These are phyloP conservation scores for Chiloscyllium punctatum DNA, from an alignment of 2,797 vertebrate species.

Conservation along the genomic window DNA sequence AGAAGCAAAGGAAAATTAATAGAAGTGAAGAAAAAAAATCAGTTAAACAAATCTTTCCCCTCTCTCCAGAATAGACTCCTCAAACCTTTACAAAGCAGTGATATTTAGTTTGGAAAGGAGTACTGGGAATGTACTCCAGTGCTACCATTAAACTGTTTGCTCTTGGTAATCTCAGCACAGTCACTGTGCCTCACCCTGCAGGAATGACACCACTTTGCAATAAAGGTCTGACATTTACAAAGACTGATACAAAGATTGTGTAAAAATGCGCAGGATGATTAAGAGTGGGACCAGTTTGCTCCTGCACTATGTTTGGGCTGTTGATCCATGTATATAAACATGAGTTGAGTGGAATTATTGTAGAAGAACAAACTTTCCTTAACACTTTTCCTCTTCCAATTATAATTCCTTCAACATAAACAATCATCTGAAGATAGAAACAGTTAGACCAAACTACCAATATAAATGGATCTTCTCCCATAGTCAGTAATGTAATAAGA, in stretches of 20 bases:
- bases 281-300: not conserved
- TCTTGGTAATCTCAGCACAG: not conserved
- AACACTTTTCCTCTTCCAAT: slow-evolving; percentile 40
- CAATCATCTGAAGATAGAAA: slow-evolving; percentile 57
- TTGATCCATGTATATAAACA: slow-evolving; percentile 39
- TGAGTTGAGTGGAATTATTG: slow-evolving; percentile 48
- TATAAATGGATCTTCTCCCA: slow-evolving; percentile 48
- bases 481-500: slow-evolving; percentile 58
- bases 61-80: not conserved
- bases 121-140: slow-evolving; percentile 3
- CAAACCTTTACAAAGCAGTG: slow-evolving; percentile 9
- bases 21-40: not conserved
- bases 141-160: not conserved
- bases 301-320: not conserved
- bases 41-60: not conserved
- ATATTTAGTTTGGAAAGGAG: slow-evolving; percentile 15
- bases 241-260: slow-evolving; percentile 9
- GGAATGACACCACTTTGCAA: not conserved
- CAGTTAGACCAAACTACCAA: slow-evolving; percentile 43
- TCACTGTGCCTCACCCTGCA: not conserved
- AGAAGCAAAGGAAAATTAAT: not conserved
- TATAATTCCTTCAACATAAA: slow-evolving; percentile 50
- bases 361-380: slow-evolving; percentile 56
- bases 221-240: slow-evolving; percentile 34
- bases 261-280: slow-evolving; percentile 13